Base-by-base conservation (phyloP, 2,888 invertebrate genomes). In the Cephus sareptanus region DNA sequence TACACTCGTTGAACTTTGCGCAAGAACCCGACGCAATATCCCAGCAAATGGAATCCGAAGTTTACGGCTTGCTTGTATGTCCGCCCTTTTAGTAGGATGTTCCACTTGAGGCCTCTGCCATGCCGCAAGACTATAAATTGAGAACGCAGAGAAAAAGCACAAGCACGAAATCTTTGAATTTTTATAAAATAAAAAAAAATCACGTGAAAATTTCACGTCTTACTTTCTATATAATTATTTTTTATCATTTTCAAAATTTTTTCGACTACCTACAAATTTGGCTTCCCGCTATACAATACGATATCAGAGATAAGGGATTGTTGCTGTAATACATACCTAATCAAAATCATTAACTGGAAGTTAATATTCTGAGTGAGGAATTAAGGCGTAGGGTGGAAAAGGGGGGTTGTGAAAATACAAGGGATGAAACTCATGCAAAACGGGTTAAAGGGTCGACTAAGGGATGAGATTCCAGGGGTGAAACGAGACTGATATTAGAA, bases 311-410 rank as follows among this genome's bases (percentile, higher is more conserved):
- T 9, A 56, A 56, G 40, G 40, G 23, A 23, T 0, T 15, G 6
- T 23, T 23, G 23, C 71, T 71, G 6, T 33, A 33, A 71, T 71
- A 30, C 15, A 31, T 84, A 84, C 79, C 82, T 86, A 85, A 85
- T 86, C 86, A 86, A 85, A 83, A 83, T 83, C 84, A 83, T 85
- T 86, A 85, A 85, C 83, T 82, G 77, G 78, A 85, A 86, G 84
- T 84, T 85, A 85, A 84, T 85, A 76, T 70, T 73, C 77, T 79
- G 74, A 79, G 79, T 69, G 75, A 76, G 75, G 77, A 79, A 81
- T 74, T 80, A 80, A 77, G 77, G 78, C 76, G 77, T 79, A 79
- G 79, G 79, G 69, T 34, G 79, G 37, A 35, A 75, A 76, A 69
- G 79, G 73, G 76, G 76, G 77, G 78, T 68, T 78, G 78, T 35